Conservation (phyloP, 2,797 vertebrate species). For the Limnodromus scolopaceus region DNA sequence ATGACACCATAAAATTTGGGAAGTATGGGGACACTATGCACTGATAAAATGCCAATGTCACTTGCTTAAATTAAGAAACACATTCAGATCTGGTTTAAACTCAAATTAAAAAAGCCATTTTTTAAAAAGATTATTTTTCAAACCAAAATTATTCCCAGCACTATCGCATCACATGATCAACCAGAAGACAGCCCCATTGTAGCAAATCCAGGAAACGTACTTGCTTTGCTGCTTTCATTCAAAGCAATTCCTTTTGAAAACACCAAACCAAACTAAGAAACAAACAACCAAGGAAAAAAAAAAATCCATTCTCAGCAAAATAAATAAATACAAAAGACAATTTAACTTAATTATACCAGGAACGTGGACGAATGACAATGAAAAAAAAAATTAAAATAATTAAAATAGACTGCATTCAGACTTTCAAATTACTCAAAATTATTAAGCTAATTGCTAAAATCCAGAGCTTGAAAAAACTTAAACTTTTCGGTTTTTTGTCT, state of each 20-base stretch:
- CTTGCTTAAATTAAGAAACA: constrained; percentile 27
- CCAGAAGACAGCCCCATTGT: background rate
- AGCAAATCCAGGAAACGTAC: background rate
- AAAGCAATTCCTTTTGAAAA: background rate
- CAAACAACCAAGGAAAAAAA: background rate
- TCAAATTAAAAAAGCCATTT: background rate
- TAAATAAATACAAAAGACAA: background rate
- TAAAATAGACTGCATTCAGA: background rate
- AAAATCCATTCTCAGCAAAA: background rate
- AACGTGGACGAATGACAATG: background rate
- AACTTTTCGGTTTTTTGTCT: constrained; percentile 41
- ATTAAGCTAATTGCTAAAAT: constrained; percentile 62
- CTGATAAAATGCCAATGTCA: constrained; percentile 21
- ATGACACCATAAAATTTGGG: constrained; percentile 38
- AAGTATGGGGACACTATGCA: background rate
- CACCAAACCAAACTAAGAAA: background rate
- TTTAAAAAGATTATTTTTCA: constrained; percentile 36
- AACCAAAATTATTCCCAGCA: constrained; percentile 23
- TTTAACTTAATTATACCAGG: background rate
- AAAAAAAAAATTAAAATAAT: background rate
- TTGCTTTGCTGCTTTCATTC: background rate
- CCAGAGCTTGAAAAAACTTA: constrained; percentile 51
- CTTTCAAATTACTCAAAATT: background rate
- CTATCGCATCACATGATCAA: background rate
- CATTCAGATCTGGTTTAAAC: constrained; percentile 8